phyloP scores from a whole-genome alignment of 2,113 vertebrate species.

The Myocastor coypus region DNA sequence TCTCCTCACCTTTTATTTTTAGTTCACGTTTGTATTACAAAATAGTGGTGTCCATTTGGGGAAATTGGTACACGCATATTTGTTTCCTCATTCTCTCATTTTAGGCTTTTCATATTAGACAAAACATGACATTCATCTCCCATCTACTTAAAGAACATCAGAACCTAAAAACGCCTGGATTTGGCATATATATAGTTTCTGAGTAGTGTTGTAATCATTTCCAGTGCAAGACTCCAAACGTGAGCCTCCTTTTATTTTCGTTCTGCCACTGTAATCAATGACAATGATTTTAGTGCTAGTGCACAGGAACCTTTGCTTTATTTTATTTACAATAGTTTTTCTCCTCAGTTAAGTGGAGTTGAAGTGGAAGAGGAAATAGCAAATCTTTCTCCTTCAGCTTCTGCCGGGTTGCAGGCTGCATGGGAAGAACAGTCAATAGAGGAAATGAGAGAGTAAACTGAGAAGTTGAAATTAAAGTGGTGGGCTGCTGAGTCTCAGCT shows the following conservation, averaged over 20 bases:
- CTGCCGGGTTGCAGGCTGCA: slow-evolving; percentile 69
- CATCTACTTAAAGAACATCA: slow-evolving; percentile 44
- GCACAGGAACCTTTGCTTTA: slow-evolving; percentile 20
- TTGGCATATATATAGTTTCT: slow-evolving; percentile 20
- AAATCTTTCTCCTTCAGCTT: slow-evolving; percentile 69
- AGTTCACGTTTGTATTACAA: not conserved
- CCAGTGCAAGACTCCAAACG: slow-evolving; percentile 17
- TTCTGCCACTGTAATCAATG: slow-evolving; percentile 44
- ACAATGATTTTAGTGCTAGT: not conserved
- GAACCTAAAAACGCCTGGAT: not conserved
- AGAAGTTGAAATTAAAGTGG: slow-evolving; percentile 80
- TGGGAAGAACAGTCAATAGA: slow-evolving; percentile 76
- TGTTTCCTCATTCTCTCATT: not conserved
- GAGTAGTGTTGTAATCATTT: slow-evolving; percentile 26
- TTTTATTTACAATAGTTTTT: slow-evolving; percentile 63
- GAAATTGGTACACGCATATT: not conserved
- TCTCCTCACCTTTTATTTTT: not conserved
- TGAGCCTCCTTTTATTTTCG: slow-evolving; percentile 34
- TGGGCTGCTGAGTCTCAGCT: slow-evolving; percentile 61
- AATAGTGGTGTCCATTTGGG: not conserved
- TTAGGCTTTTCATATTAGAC: not conserved
- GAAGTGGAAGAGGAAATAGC: slow-evolving; percentile 76
- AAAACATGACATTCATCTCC: not conserved
- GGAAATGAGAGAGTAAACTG: slow-evolving; percentile 80
- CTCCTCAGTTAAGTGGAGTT: slow-evolving; percentile 66